Conservation (phyloP, 2,888 invertebrate species). For the Colostygia pectinataria region DNA sequence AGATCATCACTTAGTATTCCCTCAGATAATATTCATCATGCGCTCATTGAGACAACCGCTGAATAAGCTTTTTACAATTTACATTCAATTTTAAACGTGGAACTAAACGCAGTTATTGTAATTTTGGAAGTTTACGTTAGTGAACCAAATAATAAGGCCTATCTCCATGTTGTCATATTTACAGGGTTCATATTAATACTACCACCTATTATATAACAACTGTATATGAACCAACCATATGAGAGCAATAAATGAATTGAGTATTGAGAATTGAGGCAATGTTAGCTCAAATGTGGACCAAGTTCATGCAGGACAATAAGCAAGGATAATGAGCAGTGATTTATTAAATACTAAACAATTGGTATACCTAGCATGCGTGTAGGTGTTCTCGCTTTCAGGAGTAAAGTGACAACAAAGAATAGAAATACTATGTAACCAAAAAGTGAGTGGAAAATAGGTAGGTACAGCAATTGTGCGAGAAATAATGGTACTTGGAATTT, state of each 20-base stretch:
- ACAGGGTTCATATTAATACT: no score
- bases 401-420: slow-evolving; percentile 46
- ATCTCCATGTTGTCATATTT: no score
- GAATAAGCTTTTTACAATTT: not conserved
- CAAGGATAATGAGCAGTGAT: slow-evolving; percentile 28
- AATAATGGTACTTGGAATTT: slow-evolving; percentile 1
- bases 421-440: slow-evolving; percentile 38
- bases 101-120: slow-evolving; percentile 6
- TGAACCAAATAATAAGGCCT: slow-evolving; percentile 1
- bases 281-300: slow-evolving; percentile 7
- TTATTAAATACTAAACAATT: slow-evolving; percentile 34
- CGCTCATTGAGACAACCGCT: slow-evolving; percentile 15
- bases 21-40: slow-evolving; percentile 23
- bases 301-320: slow-evolving; percentile 24
- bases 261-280: not conserved
- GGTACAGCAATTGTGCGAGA: not conserved
- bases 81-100: not conserved
- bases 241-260: no score
- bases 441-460: not conserved
- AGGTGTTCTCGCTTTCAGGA: slow-evolving; percentile 36
- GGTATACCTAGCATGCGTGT: slow-evolving; percentile 38
- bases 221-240: no score
- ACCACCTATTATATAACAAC: no score
- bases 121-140: slow-evolving; percentile 14
- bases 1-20: slow-evolving; percentile 21